phyloP scores from a whole-genome alignment of 2,113 vertebrate genomes.

The Ammodramus savannarum region DNA sequence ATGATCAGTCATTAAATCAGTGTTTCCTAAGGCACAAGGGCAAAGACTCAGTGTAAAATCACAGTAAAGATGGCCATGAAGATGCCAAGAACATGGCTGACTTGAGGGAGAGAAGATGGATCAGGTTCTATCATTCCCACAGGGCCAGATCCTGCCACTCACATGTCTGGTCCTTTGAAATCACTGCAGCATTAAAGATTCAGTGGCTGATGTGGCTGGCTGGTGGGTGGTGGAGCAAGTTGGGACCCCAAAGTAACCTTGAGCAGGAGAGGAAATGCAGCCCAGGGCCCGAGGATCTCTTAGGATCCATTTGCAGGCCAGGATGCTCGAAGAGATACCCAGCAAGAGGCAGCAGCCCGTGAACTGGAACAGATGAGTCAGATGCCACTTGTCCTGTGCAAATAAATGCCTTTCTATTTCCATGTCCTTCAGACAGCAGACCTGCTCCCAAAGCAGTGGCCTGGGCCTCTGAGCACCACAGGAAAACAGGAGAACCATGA shows the following conservation, averaged over 20 bases:
- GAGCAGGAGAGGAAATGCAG: background rate
- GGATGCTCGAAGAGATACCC: background rate
- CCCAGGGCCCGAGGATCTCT: background rate
- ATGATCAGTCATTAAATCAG: background rate
- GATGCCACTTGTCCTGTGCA: background rate
- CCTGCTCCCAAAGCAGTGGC: background rate
- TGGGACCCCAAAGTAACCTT: background rate
- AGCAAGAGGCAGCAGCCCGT: background rate
- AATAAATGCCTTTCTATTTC: background rate
- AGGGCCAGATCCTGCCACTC: background rate
- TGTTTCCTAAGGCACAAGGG: background rate
- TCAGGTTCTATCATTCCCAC: background rate
- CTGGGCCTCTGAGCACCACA: background rate
- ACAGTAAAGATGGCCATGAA: background rate
- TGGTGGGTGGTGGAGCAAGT: background rate
- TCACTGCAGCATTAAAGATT: background rate
- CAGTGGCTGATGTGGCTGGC: accelerated
- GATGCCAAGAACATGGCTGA: background rate
- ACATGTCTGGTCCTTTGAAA: accelerated
- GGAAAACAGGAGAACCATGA: background rate
- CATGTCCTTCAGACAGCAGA: background rate
- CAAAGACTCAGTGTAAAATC: background rate
- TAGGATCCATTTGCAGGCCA: background rate
- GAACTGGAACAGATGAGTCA: background rate
- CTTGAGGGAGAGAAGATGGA: background rate